phyloP scores from a whole-genome alignment of 64 coral and sea anemone species.

The Porites australiensis region DNA sequence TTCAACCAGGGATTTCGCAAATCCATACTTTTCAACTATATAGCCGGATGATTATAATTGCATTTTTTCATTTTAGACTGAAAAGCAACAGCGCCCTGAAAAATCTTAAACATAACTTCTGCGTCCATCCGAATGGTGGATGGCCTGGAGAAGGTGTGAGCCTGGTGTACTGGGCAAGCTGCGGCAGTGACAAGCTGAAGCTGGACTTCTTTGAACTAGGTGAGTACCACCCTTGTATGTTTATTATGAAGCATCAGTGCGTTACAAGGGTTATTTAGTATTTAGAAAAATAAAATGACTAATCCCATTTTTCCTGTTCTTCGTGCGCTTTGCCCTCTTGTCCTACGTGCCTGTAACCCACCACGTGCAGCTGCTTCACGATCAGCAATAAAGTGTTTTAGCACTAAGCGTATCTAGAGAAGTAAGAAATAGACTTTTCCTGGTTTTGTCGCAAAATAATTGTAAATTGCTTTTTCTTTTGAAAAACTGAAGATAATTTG shows the following conservation, averaged over 20 bases:
- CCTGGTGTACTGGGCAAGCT: constrained; percentile 40
- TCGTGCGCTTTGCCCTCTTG: too few relatives aligned
- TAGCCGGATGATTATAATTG: neutral
- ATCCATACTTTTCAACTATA: neutral
- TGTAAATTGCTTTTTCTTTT: too few relatives aligned
- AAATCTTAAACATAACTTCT: constrained; percentile 31
- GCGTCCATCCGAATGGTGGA: constrained; percentile 65
- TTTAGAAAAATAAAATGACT: too few relatives aligned
- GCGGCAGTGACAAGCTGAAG: neutral
- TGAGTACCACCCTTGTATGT: neutral
- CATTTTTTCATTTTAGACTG: neutral
- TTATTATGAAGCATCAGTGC: neutral
- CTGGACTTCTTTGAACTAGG: constrained; percentile 54
- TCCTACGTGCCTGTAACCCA: too few relatives aligned
- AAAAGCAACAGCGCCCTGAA: neutral
- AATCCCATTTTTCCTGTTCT: too few relatives aligned
- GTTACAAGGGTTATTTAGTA: neutral
- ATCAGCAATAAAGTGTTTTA: too few relatives aligned
- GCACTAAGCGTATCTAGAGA: too few relatives aligned
- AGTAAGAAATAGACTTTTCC: too few relatives aligned
- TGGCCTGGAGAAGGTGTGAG: constrained; percentile 41
- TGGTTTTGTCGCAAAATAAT: too few relatives aligned
- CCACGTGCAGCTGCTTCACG: too few relatives aligned
- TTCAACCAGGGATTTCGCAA: neutral
- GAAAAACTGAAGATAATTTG: too few relatives aligned